Conservation (phyloP, 2,113 vertebrate genomes). For the Chaetorhynchus papuensis region DNA sequence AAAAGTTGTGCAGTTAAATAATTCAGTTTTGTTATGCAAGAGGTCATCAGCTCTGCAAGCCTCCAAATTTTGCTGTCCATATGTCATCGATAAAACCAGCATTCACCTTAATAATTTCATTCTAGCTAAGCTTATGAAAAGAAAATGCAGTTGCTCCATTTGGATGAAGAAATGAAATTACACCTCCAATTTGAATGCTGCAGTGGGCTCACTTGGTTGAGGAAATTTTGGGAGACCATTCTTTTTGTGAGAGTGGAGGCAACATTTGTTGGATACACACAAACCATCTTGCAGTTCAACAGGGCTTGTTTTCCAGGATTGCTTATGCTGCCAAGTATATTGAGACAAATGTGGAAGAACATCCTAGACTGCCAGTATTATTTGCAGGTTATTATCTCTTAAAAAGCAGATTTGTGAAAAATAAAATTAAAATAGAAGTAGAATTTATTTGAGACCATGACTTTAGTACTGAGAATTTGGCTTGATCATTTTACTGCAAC, state of each 20-base stretch:
- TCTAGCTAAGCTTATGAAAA: background rate
- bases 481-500: background rate
- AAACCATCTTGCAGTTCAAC: background rate
- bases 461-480: background rate
- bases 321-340: background rate
- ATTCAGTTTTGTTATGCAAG: background rate
- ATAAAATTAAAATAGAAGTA: background rate
- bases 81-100: accelerated
- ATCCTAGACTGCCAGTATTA: background rate
- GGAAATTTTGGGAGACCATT: background rate
- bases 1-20: background rate
- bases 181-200: background rate
- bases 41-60: background rate
- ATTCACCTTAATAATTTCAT: background rate
- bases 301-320: background rate
- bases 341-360: background rate
- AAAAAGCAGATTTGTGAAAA: background rate
- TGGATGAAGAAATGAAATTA: background rate
- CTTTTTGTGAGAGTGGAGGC: background rate
- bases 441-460: background rate
- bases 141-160: accelerated
- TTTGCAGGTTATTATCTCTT: background rate
- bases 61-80: background rate
- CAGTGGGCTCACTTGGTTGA: background rate
- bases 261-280: background rate